Percentiles rank a stretch among this genome's conserved stretches.
Evolutionary conservation across 2,888 invertebrate species (phyloP).

Genomic region (Pyrochroa serraticornis): DNA sequence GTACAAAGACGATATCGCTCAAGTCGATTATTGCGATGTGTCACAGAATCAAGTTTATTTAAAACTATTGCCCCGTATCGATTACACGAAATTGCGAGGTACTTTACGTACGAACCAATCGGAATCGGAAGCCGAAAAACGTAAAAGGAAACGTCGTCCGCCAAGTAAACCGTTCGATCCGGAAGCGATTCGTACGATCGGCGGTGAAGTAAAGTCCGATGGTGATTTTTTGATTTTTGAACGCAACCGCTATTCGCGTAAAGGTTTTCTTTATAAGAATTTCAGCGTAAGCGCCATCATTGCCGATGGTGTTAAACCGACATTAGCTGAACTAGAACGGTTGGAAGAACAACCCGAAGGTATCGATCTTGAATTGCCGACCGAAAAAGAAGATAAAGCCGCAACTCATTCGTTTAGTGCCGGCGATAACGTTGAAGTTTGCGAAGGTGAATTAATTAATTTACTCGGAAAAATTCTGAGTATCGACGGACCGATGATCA

Average conservation of each 20-base stretch:
- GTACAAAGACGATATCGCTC: slow-evolving; percentile 92
- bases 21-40: slow-evolving; percentile 97
- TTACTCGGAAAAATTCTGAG: slow-evolving; percentile 94
- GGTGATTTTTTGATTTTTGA: slow-evolving; percentile 93
- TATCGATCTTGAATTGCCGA: slow-evolving; percentile 81
- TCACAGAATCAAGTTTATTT: slow-evolving; percentile 97
- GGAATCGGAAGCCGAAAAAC: slow-evolving; percentile 84
- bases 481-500: slow-evolving; percentile 95
- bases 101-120: slow-evolving; percentile 82
- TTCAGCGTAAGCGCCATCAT: slow-evolving; percentile 95
- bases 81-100: slow-evolving; percentile 91
- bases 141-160: slow-evolving; percentile 89
- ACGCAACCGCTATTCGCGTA: slow-evolving; percentile 92
- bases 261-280: slow-evolving; percentile 95
- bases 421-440: slow-evolving; percentile 97
- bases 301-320: slow-evolving; percentile 93
- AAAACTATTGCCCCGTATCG: slow-evolving; percentile 95
- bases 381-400: slow-evolving; percentile 75
- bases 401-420: slow-evolving; percentile 87
- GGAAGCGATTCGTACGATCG: slow-evolving; percentile 87
- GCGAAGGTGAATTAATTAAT: slow-evolving; percentile 95
- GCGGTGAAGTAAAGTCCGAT: slow-evolving; percentile 94
- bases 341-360: slow-evolving; percentile 92
- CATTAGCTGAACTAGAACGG: slow-evolving; percentile 91
- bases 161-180: slow-evolving; percentile 94